Evolutionary conservation across 2,888 invertebrate species (phyloP).

Genomic region (Leptinotarsa juncta): DNA sequence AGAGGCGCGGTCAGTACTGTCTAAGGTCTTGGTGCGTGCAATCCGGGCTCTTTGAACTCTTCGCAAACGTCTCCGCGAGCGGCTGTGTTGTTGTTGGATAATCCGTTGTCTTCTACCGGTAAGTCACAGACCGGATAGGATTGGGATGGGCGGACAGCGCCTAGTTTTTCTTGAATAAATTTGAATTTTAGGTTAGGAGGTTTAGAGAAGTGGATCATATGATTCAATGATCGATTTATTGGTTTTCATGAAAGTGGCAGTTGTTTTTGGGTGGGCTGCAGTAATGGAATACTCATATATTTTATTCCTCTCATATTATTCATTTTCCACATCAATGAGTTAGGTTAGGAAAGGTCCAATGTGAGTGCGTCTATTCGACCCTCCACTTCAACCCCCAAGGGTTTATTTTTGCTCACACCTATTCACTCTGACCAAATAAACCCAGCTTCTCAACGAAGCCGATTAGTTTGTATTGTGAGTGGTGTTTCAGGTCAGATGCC

Average conservation of each 20-base stretch:
- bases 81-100: slow-evolving; percentile 6
- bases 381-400: too few species aligned
- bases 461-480: too few species aligned
- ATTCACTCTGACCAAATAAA: too few species aligned
- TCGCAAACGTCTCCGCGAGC: not conserved
- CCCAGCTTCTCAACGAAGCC: too few species aligned
- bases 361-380: too few species aligned
- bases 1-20: not conserved
- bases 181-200: not conserved
- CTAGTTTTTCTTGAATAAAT: slow-evolving; percentile 2
- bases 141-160: not conserved
- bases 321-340: too few species aligned
- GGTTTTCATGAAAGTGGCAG: not conserved
- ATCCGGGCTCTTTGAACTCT: not conserved
- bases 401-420: too few species aligned
- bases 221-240: not conserved
- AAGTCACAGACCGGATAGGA: not conserved
- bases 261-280: too few species aligned
- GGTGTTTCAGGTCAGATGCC: too few species aligned
- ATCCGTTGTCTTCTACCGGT: slow-evolving; percentile 14
- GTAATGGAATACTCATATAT: too few species aligned
- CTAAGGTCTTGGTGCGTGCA: not conserved
- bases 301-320: too few species aligned
- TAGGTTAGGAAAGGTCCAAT: too few species aligned
- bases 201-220: not conserved